phyloP scores from a whole-genome alignment of 2,888 invertebrate genomes.

The Endotricha flammealis region DNA sequence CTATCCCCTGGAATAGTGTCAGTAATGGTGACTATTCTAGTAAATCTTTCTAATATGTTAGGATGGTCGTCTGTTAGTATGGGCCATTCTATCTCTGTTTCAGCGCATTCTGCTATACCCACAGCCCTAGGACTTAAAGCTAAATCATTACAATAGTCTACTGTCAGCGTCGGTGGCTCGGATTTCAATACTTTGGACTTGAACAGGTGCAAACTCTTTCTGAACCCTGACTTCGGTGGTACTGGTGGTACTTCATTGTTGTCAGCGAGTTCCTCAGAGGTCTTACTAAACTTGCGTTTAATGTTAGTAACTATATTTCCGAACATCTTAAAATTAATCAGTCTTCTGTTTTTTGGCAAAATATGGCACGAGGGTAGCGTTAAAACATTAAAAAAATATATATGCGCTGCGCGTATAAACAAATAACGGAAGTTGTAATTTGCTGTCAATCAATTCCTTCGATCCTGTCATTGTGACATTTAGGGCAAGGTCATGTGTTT shows the following conservation, averaged over 20 bases:
- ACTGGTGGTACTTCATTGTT: constrained; percentile 36
- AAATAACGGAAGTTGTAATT: constrained; percentile 31
- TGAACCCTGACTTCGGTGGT: constrained; percentile 49
- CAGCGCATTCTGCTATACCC: constrained; percentile 59
- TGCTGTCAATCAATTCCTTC: constrained; percentile 14
- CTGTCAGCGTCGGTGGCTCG: constrained; percentile 31
- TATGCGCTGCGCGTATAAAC: constrained; percentile 31
- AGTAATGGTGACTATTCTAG: constrained; percentile 55
- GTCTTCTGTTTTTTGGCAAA: constrained; percentile 60
- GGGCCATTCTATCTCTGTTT: constrained; percentile 78
- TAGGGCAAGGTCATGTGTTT: constrained; percentile 56
- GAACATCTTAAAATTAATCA: constrained; percentile 70
- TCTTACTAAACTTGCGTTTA: constrained; percentile 62
- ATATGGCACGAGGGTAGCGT: constrained; percentile 20
- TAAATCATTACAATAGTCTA: constrained; percentile 50
- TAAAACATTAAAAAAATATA: constrained; percentile 31
- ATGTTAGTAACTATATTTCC: constrained; percentile 62
- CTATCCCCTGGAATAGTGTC: constrained; percentile 37
- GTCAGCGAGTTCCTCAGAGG: constrained; percentile 41
- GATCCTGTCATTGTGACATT: constrained; percentile 63
- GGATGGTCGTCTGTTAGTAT: constrained; percentile 66
- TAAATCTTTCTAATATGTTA: constrained; percentile 69
- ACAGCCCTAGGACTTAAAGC: constrained; percentile 78
- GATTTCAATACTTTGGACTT: constrained; percentile 52
- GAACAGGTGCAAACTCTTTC: constrained; percentile 51